These are phyloP conservation scores for Agrilus planipennis DNA, from an alignment of 1,140 invertebrate species.

Conservation along the genomic window DNA sequence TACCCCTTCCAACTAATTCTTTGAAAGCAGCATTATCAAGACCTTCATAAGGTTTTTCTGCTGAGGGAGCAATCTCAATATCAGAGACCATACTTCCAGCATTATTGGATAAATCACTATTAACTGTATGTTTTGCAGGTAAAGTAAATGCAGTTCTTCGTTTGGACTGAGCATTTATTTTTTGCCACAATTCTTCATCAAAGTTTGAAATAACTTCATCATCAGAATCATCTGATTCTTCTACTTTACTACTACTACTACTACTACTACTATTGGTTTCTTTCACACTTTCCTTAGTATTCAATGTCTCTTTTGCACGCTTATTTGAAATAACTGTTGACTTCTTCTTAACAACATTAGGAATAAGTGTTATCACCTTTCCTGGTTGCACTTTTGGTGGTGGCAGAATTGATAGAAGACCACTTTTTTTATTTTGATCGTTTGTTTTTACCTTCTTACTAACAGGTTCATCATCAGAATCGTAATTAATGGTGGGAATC, in stretches of 20 bases:
- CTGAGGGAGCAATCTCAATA: conserved; percentile 27
- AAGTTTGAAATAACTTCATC: conserved; percentile 26
- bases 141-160: conserved; percentile 9
- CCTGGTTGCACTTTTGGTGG: conserved; percentile 20
- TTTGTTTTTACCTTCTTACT: conserved; percentile 10
- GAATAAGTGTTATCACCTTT: conserved; percentile 20
- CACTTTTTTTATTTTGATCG: neutral
- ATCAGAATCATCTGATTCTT: conserved; percentile 18
- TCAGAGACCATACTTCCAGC: no score
- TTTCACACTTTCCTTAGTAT: conserved; percentile 9
- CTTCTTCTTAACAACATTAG: conserved; percentile 15
- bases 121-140: conserved; percentile 20
- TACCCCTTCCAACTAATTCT: conserved; percentile 23
- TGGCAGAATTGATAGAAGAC: conserved; percentile 22
- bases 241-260: conserved; percentile 4
- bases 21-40: conserved; percentile 31
- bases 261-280: conserved; percentile 8
- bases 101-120: conserved; percentile 21
- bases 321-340: conserved; percentile 13
- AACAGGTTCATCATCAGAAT: conserved; percentile 17
- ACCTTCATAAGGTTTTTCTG: conserved; percentile 27
- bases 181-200: conserved; percentile 30
- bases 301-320: conserved; percentile 8
- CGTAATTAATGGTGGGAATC: conserved; percentile 24
- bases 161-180: conserved; percentile 23